Evolutionary conservation across 1,140 invertebrate genomes (phyloP).

Genomic region (Trypoxylus dichotomus): DNA sequence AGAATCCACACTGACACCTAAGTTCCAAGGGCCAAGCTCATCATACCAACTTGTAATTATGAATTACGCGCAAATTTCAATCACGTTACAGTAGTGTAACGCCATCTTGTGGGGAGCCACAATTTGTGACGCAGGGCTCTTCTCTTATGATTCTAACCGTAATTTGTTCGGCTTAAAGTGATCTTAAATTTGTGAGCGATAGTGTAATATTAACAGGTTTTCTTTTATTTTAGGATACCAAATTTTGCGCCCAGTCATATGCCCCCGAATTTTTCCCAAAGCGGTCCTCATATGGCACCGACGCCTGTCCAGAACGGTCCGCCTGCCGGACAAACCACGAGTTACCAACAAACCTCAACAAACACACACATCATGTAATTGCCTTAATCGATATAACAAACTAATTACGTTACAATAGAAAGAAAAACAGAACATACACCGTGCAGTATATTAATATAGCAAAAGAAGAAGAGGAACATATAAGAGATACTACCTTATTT

Average conservation of each 20-base stretch:
- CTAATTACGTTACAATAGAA: neutral
- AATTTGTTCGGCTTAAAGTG: no score
- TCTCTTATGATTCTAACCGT: no score
- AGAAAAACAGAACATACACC: neutral
- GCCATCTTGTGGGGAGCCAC: no score
- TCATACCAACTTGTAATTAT: no score
- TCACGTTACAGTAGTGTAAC: no score
- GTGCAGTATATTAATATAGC: neutral
- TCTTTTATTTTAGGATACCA: slow-evolving; percentile 30
- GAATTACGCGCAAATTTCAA: no score
- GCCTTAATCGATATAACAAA: neutral
- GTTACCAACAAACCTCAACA: slow-evolving; percentile 29
- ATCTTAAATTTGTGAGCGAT: no score
- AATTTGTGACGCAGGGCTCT: no score
- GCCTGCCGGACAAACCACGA: slow-evolving; percentile 26
- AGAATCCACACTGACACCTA: no score
- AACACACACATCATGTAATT: slow-evolving; percentile 35
- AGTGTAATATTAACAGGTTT: neutral
- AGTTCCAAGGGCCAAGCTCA: no score
- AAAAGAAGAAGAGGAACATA: neutral
- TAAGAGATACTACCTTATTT: neutral
- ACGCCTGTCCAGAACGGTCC: slow-evolving; percentile 34
- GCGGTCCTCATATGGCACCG: slow-evolving; percentile 30
- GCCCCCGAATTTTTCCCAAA: slow-evolving; percentile 32
- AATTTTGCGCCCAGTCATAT: slow-evolving; percentile 34